Evolutionary conservation across 2,888 invertebrate genomes (phyloP), one percentile per base, ranked within the genome.

Genomic region (Zhuqinia jingwanae): DNA sequence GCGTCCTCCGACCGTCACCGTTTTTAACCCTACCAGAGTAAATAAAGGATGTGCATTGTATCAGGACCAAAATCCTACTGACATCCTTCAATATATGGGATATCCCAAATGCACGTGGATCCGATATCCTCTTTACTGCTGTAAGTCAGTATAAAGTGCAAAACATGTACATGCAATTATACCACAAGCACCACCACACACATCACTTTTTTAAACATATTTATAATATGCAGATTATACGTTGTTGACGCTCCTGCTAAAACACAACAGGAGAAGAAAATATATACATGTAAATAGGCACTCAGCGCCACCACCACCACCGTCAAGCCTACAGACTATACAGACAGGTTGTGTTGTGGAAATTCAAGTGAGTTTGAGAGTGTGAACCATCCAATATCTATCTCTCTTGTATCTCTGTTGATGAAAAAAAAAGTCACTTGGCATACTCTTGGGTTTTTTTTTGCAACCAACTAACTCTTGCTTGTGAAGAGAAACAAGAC

Each of bases 101-200:
- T 85, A 85, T 85, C 79, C 81, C 77, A 87, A 87, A 65, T 85
- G 89, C 89, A 89, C 90, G 90, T 90, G 90, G 88, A 88, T 81
- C 63, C 81, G 36, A 70, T 81, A 73, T 60, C 77, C 77, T 58
- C 45, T 73, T 60, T 20, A 22, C 80, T 65, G 17, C 56, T n/a
- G n/a, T n/a, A n/a, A n/a, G n/a, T n/a, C n/a, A n/a, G 73, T 79
- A 65, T 36, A 65, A 5, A 58, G n/a, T 58, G 10, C 13, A 56
- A 76, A 30, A 22, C 53, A n/a, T 56, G 17, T 22, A 76, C 70
- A 45, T 50, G 47, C 20, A 30, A 36, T n/a, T n/a, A 36, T 20
- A 42, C 42, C 47, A 20, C 42, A 45, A 42, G 17, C 70, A 45
- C 50, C 73, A 25, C 15, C 50, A 60, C 75, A 56, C 75, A 75